Evolutionary conservation across 1,140 invertebrate genomes (phyloP).

Genomic region (Pseudomyrmex flavicornis): DNA sequence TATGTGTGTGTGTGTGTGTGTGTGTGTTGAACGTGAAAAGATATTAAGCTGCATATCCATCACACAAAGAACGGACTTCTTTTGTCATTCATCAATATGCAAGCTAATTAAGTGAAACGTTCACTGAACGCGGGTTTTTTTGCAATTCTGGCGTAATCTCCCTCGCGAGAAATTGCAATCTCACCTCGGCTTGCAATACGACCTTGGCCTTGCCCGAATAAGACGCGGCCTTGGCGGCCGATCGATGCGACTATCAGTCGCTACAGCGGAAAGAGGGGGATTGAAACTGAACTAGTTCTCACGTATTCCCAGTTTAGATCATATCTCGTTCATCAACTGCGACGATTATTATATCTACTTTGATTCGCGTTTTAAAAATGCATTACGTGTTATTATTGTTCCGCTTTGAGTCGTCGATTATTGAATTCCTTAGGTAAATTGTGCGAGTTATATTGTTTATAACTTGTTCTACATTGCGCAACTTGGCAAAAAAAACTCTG

Average conservation of each 20-base stretch:
- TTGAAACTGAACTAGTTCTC: slow-evolving; percentile 68
- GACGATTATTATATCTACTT: slow-evolving; percentile 9
- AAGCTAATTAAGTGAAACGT: slow-evolving; percentile 22
- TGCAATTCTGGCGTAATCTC: slow-evolving; percentile 63
- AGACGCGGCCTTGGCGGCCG: slow-evolving; percentile 76
- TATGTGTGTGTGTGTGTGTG: too few species aligned
- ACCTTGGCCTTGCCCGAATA: slow-evolving; percentile 82
- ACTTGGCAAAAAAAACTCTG: slow-evolving; percentile 5
- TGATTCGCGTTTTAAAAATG: slow-evolving; percentile 1
- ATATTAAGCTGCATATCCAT: neutral
- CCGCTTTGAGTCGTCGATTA: slow-evolving; percentile 37
- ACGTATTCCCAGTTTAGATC: slow-evolving; percentile 71
- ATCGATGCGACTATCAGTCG: slow-evolving; percentile 77
- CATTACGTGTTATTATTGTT: slow-evolving; percentile 42
- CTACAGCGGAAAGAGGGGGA: slow-evolving; percentile 49
- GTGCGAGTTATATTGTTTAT: slow-evolving; percentile 6
- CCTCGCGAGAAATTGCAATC: slow-evolving; percentile 65
- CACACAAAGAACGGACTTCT: neutral
- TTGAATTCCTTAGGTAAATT: slow-evolving; percentile 24
- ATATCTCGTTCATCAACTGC: slow-evolving; percentile 62
- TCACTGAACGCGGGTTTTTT: slow-evolving; percentile 57
- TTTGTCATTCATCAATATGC: neutral
- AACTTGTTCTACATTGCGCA: slow-evolving; percentile 19
- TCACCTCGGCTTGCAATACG: slow-evolving; percentile 74
- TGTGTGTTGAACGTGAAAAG: neutral